Conservation (phyloP, 2,888 invertebrate species). For the Rhagonycha lutea region DNA sequence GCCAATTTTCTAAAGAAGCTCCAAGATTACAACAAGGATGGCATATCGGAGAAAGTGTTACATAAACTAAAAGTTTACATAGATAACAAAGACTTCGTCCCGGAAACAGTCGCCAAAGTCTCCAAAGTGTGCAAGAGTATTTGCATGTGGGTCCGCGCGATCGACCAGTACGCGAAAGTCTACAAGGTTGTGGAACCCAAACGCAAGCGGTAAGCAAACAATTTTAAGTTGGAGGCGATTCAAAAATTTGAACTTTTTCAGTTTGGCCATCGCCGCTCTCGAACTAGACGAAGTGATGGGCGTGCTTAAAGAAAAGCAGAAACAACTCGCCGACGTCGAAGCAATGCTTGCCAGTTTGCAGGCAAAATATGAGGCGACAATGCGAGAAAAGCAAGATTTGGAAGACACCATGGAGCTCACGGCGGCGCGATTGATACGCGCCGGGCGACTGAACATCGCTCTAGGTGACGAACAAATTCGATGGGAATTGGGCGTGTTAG, state of each 20-base stretch:
- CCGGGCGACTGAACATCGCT: slow-evolving; percentile 84
- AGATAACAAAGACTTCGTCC: slow-evolving; percentile 83
- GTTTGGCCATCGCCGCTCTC: slow-evolving; percentile 76
- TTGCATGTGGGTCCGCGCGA: slow-evolving; percentile 91
- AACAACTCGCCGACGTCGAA: slow-evolving; percentile 80
- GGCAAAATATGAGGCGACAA: slow-evolving; percentile 71
- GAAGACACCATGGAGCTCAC: slow-evolving; percentile 78
- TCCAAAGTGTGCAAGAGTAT: slow-evolving; percentile 88
- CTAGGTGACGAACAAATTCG: slow-evolving; percentile 83
- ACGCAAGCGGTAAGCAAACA: slow-evolving; percentile 66
- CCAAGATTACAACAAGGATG: slow-evolving; percentile 85
- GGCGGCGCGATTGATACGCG: slow-evolving; percentile 76
- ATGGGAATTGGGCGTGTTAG: slow-evolving; percentile 78
- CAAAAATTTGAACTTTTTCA: slow-evolving; percentile 42
- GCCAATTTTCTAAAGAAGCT: slow-evolving; percentile 81
- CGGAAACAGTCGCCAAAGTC: slow-evolving; percentile 81
- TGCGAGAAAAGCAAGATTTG: slow-evolving; percentile 75
- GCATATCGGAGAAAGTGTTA: slow-evolving; percentile 75
- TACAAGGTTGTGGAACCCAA: slow-evolving; percentile 89
- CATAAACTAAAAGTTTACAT: slow-evolving; percentile 83
- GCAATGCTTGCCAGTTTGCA: slow-evolving; percentile 62
- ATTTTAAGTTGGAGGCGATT: neutral
- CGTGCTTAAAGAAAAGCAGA: slow-evolving; percentile 77
- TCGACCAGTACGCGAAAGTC: slow-evolving; percentile 86
- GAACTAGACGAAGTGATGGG: slow-evolving; percentile 78